A percentile compares a stretch with the other conserved stretches of the same genome.
Conservation (phyloP, 1,140 invertebrate species). For the Hyles euphorbiae region DNA sequence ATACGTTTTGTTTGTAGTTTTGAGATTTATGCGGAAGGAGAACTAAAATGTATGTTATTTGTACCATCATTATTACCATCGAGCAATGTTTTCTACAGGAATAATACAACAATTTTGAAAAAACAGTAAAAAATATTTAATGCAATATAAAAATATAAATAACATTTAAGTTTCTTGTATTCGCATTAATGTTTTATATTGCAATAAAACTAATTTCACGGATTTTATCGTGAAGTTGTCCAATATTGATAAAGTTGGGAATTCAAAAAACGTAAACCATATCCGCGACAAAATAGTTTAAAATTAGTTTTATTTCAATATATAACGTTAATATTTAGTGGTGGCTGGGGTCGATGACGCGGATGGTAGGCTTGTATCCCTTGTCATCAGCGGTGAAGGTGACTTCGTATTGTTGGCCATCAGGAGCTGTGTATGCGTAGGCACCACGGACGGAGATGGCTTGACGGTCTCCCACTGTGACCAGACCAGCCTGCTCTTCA, state of each 20-base stretch:
- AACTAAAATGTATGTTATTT: too few species aligned
- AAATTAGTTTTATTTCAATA: slow-evolving; percentile 3
- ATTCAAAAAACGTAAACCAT: too few species aligned
- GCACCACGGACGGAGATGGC: slow-evolving; percentile 79
- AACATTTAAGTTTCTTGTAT: neutral
- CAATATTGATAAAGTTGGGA: too few species aligned
- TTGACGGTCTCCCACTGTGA: slow-evolving; percentile 77
- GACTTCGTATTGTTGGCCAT: slow-evolving; percentile 83
- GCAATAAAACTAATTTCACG: too few species aligned
- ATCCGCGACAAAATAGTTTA: slow-evolving; percentile 5
- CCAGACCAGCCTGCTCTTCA: slow-evolving; percentile 60
- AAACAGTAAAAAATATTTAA: neutral
- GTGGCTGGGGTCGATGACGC: slow-evolving; percentile 21
- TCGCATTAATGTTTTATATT: too few species aligned
- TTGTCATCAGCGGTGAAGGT: slow-evolving; percentile 77
- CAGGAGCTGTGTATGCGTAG: slow-evolving; percentile 78
- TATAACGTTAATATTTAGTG: slow-evolving; percentile 35
- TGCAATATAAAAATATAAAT: slow-evolving; percentile 6
- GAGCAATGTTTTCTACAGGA: too few species aligned
- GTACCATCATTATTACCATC: too few species aligned
- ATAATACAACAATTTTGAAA: too few species aligned
- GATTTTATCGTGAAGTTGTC: too few species aligned
- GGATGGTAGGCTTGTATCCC: slow-evolving; percentile 75
- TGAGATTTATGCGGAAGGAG: too few species aligned
- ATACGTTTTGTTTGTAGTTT: too few species aligned